Base-by-base conservation (phyloP, 2,888 invertebrate genomes). In the Ypsolopha sequella region DNA sequence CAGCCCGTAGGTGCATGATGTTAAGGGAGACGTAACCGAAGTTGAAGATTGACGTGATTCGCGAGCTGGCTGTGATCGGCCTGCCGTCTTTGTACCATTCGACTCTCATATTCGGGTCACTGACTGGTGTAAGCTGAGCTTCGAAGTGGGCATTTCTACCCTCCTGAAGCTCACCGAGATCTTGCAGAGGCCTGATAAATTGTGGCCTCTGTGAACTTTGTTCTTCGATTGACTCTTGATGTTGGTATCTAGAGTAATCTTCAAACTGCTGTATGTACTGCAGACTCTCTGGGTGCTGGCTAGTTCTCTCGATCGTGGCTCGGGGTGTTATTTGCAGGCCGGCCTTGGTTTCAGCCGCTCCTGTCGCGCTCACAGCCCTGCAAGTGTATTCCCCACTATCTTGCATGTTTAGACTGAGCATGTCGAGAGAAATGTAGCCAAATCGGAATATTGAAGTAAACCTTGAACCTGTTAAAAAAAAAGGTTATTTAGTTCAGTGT, bases 11-110 rank as follows among this genome's bases (percentile, higher is more conserved):
- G 92, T 98, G 97, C 93, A 97, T 90, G 85, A 99, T 97, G 88
- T 98, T 98, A 73, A 98, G 93, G 88, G 97, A 96, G 89, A 98
- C 97, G 91, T 97, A 97, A 79, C 98, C 98, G 91, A 98, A 98
- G 92, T 98, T 98, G 91, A 96, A 96, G 90, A 96, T 95, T 78
- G 97, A 96, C 77, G 95, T 95, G 88, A 97, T 97, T 88, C 98
- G 92, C 77, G 97, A 97, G 88, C 98, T 98, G 74, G 97, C 96
- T 86, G 96, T 97, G 68, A 99, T 94, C 35, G 97, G 92, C 77
- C 93, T 91, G 62, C 97, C 98, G 90, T 95, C 95, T 87, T 95
- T 96, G 87, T 94, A 95, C 96, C 96, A 97, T 84, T 97, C 96
- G 70, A 96, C 95, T 86, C 93, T 92, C 95, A 97, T 96, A 46